phyloP scores from a whole-genome alignment of 2,797 vertebrate genomes.

The Pyrrhura leucotis region DNA sequence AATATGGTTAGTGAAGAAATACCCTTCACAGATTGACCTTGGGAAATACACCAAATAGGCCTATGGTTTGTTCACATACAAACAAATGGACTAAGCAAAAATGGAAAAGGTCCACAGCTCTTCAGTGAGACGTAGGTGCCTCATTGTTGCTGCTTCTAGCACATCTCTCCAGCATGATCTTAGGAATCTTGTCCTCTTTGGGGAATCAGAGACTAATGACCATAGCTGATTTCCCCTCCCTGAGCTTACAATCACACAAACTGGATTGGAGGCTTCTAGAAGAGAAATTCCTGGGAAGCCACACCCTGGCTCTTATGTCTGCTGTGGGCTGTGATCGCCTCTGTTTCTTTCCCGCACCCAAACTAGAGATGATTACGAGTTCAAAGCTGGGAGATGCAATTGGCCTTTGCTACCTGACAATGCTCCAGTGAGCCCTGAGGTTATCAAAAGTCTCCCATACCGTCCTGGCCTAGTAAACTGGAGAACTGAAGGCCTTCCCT shows the following conservation, averaged over 20 bases:
- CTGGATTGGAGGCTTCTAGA: neutral
- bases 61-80: neutral
- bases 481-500: neutral
- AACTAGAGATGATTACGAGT: neutral
- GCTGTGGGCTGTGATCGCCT: fast-evolving
- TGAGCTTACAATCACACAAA: neutral
- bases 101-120: neutral
- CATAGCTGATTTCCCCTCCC: neutral
- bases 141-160: fast-evolving
- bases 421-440: fast-evolving
- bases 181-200: neutral
- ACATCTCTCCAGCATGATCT: neutral
- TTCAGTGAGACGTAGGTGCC: neutral
- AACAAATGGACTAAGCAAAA: neutral
- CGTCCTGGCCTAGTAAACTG: neutral
- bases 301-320: neutral
- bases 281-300: neutral
- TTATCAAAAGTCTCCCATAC: neutral
- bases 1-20: neutral
- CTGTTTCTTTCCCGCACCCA: neutral
- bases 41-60: neutral
- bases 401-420: neutral
- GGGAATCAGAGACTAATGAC: neutral
- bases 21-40: neutral
- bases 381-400: neutral